phyloP scores from a whole-genome alignment of 1,140 invertebrate species.

The Drosophila pseudoananassae region DNA sequence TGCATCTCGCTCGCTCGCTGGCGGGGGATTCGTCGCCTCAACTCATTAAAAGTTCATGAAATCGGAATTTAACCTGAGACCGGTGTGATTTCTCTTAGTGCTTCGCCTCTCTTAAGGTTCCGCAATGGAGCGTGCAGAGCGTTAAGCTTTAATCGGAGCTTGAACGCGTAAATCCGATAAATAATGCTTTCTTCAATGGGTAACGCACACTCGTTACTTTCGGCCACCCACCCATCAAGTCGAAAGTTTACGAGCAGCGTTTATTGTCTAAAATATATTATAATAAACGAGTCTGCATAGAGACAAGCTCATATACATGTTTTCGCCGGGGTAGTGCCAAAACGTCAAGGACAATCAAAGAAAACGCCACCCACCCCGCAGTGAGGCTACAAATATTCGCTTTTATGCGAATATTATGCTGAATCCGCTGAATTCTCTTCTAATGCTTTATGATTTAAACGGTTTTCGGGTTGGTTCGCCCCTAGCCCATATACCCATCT shows the following conservation, averaged over 20 bases:
- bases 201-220: conserved; percentile 8
- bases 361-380: conserved; percentile 39
- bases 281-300: conserved; percentile 47
- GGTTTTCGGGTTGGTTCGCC: conserved; percentile 33
- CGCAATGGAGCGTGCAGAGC: conserved; percentile 43
- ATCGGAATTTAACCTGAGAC: conserved; percentile 39
- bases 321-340: background rate
- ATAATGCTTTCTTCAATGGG: conserved; percentile 42
- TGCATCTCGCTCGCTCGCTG: conserved; percentile 37
- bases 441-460: conserved; percentile 77
- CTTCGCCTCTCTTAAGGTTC: conserved; percentile 35
- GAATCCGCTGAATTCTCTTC: conserved; percentile 60
- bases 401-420: conserved; percentile 80
- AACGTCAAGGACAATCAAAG: conserved; percentile 60
- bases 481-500: too few species aligned
- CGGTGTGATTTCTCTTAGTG: conserved; percentile 51
- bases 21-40: conserved; percentile 23
- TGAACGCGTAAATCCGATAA: conserved; percentile 52
- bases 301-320: conserved; percentile 3
- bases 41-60: conserved; percentile 52
- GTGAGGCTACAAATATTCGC: conserved; percentile 59
- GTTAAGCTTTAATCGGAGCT: conserved; percentile 43
- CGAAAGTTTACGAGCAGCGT: conserved; percentile 63
- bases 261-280: conserved; percentile 67
- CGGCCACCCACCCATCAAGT: conserved; percentile 36